phyloP scores from a whole-genome alignment of 2,888 invertebrate genomes.

The Andrena fulva region DNA sequence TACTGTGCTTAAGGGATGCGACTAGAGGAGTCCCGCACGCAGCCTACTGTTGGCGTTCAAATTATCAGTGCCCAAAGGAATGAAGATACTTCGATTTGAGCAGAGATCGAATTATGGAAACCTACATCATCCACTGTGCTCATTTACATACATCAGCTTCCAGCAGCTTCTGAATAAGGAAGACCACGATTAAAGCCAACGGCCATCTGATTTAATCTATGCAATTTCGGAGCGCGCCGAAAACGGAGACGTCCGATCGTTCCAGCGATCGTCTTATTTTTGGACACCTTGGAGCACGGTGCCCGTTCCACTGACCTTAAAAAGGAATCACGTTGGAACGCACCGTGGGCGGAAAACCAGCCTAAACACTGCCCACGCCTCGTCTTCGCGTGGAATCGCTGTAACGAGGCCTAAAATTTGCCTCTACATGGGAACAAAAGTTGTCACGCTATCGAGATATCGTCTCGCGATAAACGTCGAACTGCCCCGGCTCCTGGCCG shows the following conservation, averaged over 20 bases:
- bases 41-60: too few species aligned
- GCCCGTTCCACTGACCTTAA: slow-evolving; percentile 63
- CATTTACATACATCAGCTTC: too few species aligned
- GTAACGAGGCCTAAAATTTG: slow-evolving; percentile 44
- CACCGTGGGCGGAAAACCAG: slow-evolving; percentile 52
- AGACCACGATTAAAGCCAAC: background rate
- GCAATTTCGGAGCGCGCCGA: slow-evolving; percentile 7
- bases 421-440: slow-evolving; percentile 55
- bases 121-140: too few species aligned
- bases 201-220: background rate
- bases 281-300: slow-evolving; percentile 40
- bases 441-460: slow-evolving; percentile 60
- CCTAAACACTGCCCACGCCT: slow-evolving; percentile 59
- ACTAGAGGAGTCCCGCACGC: too few species aligned
- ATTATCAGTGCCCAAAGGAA: too few species aligned
- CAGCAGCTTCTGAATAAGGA: too few species aligned
- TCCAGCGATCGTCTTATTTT: slow-evolving; percentile 28
- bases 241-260: slow-evolving; percentile 16
- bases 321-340: slow-evolving; percentile 57
- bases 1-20: too few species aligned
- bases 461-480: slow-evolving; percentile 43
- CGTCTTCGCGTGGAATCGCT: slow-evolving; percentile 41
- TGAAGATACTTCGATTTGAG: too few species aligned
- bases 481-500: slow-evolving; percentile 7
- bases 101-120: too few species aligned